Conservation (phyloP, 2,797 vertebrate species). For the Danio aesculapii region DNA sequence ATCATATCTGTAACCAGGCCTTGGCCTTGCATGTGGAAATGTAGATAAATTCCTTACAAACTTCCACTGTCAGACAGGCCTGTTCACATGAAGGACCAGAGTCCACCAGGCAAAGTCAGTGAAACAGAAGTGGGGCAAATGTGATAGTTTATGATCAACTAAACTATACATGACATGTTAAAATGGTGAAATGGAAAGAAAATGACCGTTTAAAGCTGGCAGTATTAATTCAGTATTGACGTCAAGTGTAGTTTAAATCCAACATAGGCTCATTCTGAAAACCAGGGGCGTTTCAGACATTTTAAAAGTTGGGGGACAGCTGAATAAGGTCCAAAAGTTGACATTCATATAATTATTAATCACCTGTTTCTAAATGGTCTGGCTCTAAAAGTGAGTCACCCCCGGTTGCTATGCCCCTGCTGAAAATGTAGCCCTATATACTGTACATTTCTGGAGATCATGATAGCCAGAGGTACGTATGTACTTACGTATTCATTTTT, state of each 20-base stretch:
- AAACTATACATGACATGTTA: neutral
- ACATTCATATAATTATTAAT: no score
- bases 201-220: neutral
- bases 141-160: slow-evolving; percentile 20
- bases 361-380: no score
- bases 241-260: neutral
- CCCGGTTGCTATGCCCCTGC: no score
- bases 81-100: slow-evolving; percentile 68
- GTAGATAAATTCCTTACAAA: slow-evolving; percentile 61
- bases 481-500: no score
- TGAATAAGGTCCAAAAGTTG: no score
- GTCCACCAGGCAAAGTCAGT: slow-evolving; percentile 55
- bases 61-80: slow-evolving; percentile 52
- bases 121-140: slow-evolving; percentile 41
- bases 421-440: no score
- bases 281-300: no score
- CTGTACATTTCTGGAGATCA: no score
- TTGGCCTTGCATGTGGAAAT: slow-evolving; percentile 73
- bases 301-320: no score
- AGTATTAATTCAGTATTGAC: neutral
- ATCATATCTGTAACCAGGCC: slow-evolving; percentile 79
- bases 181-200: neutral
- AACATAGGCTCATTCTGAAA: no score
- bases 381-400: no score
- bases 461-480: no score